Base-by-base conservation (phyloP, 2,113 vertebrate genomes). In the Silurus meridionalis region DNA sequence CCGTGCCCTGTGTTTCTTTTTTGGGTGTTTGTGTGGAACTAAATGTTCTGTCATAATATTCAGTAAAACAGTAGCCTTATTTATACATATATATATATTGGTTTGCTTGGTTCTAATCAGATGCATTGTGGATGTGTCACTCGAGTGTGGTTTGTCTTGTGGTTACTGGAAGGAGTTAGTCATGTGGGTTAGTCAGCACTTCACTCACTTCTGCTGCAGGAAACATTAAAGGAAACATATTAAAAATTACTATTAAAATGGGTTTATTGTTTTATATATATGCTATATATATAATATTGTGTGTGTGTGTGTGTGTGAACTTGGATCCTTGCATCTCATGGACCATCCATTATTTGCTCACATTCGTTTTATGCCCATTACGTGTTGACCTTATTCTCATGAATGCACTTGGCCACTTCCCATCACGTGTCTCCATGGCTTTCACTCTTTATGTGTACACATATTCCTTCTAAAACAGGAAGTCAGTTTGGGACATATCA, bases 101-200 rank as follows among this genome's bases (percentile, higher is more conserved):
- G 28, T 37, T 37, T 37, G 28, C 50, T 55, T 6, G 0, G 5
- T 6, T 1, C 53, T 67, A 25, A 9, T 7, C 25, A 55, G 58
- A 78, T 55, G 46, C 8, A 64, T 19, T 23, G 25, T 55, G 28
- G 28, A 77, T 57, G 25, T 83, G 67, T 74, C n/a, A 71, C 15
- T 74, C 55, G n/a, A 48, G 6, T 77, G 48, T 64, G n/a, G 55
- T 66, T 55, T 48, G 71, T 61, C 23, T 67, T 82, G 11, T 79
- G 63, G 67, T 78, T 72, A 72, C 55, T 83, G 84, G 86, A 87
- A 82, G n/a, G 19, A 75, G n/a, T 87, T 89, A 87, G 64, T 89
- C 84, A 81, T 81, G 17, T 50, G 53, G 28, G 28, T 86, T 28
- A 84, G 78, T 80, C 78, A 83, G 75, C n/a, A 23, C 53, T 60